A percentile compares a stretch with the other conserved stretches of the same genome.
Evolutionary conservation across 2,797 vertebrate species (phyloP).

Genomic region (Bufotes viridis): DNA sequence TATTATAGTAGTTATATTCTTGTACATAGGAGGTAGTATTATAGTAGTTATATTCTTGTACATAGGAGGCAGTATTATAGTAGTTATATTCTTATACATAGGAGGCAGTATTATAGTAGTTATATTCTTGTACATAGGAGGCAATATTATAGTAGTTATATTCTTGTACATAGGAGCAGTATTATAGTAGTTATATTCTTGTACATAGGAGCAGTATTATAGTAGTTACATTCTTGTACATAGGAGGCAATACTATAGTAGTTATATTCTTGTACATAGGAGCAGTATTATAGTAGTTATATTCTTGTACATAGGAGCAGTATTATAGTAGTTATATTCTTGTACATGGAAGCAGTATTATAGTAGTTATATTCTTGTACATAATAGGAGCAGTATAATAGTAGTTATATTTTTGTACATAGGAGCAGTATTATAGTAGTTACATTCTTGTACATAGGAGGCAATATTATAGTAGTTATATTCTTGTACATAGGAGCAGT

Average conservation of each 20-base stretch:
- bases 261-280: conserved; percentile 6
- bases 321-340: conserved; percentile 28
- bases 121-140: not conserved
- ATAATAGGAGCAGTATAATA: no score
- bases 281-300: conserved; percentile 17
- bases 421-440: conserved; percentile 12
- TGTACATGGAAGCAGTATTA: not conserved
- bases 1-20: no score
- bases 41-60: conserved; percentile 4
- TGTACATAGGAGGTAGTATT: not conserved
- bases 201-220: not conserved
- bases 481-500: conserved; percentile 2
- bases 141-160: not conserved
- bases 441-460: conserved; percentile 14
- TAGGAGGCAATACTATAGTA: conserved; percentile 13
- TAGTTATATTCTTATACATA: not conserved
- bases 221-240: not conserved
- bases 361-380: conserved; percentile 8
- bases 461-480: conserved; percentile 5
- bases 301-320: conserved; percentile 20
- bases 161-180: not conserved
- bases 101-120: not conserved
- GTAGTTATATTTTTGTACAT: no score
- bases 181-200: not conserved
- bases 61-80: not conserved